Evolutionary conservation across 92 coral and sea anemone species (phyloP).

Genomic region (Siderastrea radians): DNA sequence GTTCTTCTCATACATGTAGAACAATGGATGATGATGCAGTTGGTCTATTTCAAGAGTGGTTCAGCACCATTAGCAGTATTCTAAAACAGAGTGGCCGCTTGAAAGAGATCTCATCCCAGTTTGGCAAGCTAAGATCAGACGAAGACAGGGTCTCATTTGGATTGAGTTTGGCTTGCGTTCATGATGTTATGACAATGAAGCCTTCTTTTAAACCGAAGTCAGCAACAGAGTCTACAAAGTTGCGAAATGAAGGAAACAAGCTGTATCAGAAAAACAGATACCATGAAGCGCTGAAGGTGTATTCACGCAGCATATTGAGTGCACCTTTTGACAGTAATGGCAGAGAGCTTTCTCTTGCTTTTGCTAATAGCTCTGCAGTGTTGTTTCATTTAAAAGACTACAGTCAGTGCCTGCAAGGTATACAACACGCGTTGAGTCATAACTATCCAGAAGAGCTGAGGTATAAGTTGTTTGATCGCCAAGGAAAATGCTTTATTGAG

Average conservation of each 20-base stretch:
- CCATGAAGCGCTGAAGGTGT: slow-evolving; percentile 68
- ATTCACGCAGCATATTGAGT: slow-evolving; percentile 77
- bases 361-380: slow-evolving; percentile 97
- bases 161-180: slow-evolving; percentile 69
- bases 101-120: slow-evolving; percentile 74
- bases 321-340: slow-evolving; percentile 70
- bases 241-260: slow-evolving; percentile 87
- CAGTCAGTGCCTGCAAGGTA: slow-evolving; percentile 75
- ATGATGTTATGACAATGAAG: slow-evolving; percentile 65
- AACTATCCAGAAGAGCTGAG: slow-evolving; percentile 80
- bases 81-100: slow-evolving; percentile 71
- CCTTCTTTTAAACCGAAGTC: slow-evolving; percentile 75
- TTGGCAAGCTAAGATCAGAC: slow-evolving; percentile 77
- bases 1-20: background rate
- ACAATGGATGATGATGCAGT: background rate
- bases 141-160: slow-evolving; percentile 80
- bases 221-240: slow-evolving; percentile 59
- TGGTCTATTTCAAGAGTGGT: slow-evolving; percentile 70
- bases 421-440: slow-evolving; percentile 71
- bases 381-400: slow-evolving; percentile 74
- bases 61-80: slow-evolving; percentile 59
- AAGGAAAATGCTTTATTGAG: slow-evolving; percentile 73
- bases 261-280: slow-evolving; percentile 74
- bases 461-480: slow-evolving; percentile 87
- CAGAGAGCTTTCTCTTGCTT: slow-evolving; percentile 81